These are phyloP conservation scores for Pseudonaja textilis DNA, from an alignment of 2,113 vertebrate genomes.

Conservation along the genomic window DNA sequence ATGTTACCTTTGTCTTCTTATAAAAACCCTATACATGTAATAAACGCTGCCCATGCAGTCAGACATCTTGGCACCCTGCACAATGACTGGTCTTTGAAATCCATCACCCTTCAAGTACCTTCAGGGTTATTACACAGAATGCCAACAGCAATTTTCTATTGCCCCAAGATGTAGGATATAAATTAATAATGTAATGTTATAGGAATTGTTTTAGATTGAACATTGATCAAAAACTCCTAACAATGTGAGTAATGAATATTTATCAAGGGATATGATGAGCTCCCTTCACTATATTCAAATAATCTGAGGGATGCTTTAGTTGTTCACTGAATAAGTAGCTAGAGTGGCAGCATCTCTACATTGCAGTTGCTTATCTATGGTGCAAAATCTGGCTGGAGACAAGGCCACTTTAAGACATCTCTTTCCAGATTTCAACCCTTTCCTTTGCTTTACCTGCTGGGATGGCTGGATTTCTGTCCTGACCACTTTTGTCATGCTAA, in stretches of 20 bases:
- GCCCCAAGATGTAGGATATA: background rate
- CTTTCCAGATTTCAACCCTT: background rate
- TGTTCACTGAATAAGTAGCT: background rate
- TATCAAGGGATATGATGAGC: background rate
- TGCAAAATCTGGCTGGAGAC: background rate
- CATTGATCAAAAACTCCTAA: background rate
- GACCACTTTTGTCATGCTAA: background rate
- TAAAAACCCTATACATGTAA: too few species aligned
- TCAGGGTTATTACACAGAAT: background rate
- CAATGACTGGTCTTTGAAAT: too few species aligned
- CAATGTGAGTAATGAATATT: background rate
- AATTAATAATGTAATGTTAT: background rate
- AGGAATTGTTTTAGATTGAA: background rate
- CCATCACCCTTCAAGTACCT: background rate
- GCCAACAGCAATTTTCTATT: background rate
- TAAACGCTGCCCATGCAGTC: too few species aligned
- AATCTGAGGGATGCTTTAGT: too few species aligned
- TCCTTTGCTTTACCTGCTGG: background rate
- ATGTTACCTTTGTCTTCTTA: too few species aligned
- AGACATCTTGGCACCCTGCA: too few species aligned
- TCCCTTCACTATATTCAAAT: background rate
- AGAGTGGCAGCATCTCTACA: background rate
- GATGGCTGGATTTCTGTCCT: background rate
- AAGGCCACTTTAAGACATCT: background rate
- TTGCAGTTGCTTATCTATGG: background rate